Base-by-base conservation (phyloP, 2,888 invertebrate species). In the Diachrysia chrysitis region DNA sequence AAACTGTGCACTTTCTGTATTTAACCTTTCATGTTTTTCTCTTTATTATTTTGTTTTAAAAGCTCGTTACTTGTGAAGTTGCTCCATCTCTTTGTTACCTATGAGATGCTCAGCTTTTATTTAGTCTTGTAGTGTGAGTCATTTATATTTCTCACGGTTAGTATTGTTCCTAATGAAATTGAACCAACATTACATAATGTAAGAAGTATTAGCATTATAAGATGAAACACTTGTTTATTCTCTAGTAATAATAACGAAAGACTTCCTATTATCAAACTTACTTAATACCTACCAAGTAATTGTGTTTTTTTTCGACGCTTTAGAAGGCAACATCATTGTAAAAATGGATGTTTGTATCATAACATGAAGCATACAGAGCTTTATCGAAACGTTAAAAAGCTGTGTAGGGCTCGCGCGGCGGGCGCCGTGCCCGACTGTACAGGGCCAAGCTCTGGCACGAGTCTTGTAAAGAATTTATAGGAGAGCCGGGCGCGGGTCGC, bases 401-500 rank as follows among this genome's bases (percentile, higher is more conserved):
- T 58, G 19, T n/a, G 23, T 89, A 92, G 92, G 92, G 91, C 89
- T 83, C 55, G 58, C 56, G 59, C 58, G 68, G 72, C 66, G 61
- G 68, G 66, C 76, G 81, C 83, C 82, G 89, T 78, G 78, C 87
- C 75, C 87, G 92, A 91, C 76, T 89, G 93, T 95, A 93, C 93
- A 92, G 93, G 92, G 91, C 91, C 91, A 83, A 88, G 89, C 89
- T 85, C 86, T 84, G 92, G 91, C 93, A 93, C 94, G 93, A 93
- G 94, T 90, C 90, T 92, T 90, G 90, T 91, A 91, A 92, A 93
- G 92, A 94, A 93, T 93, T 91, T 93, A 92, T 93, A 93, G 92
- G 91, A 91, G 93, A 91, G 92, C 85, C 89, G 88, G 87, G 87
- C 89, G 89, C 87, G 87, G 87, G 87, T 88, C 83, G 87, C 86